A percentile compares a stretch with the other conserved stretches of the same genome.
These are phyloP conservation scores for Latrodectus geometricus DNA, from an alignment of 1,140 invertebrate species.

Conservation along the genomic window DNA sequence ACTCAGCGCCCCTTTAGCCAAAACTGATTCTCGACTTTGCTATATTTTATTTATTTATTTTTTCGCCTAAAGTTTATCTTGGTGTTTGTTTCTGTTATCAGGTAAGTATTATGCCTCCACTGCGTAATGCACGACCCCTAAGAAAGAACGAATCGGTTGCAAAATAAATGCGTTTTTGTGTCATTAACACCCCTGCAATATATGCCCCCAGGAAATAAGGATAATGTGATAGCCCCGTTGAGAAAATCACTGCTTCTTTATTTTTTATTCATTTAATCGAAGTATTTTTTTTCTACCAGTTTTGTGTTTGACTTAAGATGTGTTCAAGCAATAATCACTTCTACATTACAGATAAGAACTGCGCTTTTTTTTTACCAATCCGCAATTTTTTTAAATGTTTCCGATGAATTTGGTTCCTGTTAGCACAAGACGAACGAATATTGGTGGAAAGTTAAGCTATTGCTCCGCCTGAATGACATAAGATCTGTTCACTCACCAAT, in stretches of 20 bases:
- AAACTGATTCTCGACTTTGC: constrained; percentile 43
- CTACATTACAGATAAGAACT: constrained; percentile 1
- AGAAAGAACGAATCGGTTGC: constrained; percentile 22
- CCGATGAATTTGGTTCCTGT: too few relatives aligned
- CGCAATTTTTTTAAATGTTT: background rate
- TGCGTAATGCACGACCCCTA: constrained; percentile 4
- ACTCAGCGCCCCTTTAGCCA: constrained; percentile 30
- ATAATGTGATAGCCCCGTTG: constrained; percentile 7
- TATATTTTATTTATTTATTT: constrained; percentile 46
- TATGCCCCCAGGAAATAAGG: constrained; percentile 48
- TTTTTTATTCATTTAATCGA: constrained; percentile 35
- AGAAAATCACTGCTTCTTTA: background rate
- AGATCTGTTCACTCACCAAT: too few relatives aligned
- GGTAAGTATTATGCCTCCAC: background rate
- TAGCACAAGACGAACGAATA: too few relatives aligned
- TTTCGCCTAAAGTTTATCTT: constrained; percentile 45
- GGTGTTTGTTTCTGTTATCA: constrained; percentile 55
- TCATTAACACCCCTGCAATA: constrained; percentile 46
- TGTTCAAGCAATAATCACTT: constrained; percentile 32
- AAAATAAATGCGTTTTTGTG: constrained; percentile 53
- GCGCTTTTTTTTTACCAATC: background rate
- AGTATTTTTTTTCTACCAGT: constrained; percentile 6
- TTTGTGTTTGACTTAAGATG: background rate
- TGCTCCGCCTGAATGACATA: too few relatives aligned
- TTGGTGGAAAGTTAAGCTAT: too few relatives aligned